Evolutionary conservation across 1,140 invertebrate genomes (phyloP), one percentile per base, ranked within the genome.

Genomic region (Lerema accius): DNA sequence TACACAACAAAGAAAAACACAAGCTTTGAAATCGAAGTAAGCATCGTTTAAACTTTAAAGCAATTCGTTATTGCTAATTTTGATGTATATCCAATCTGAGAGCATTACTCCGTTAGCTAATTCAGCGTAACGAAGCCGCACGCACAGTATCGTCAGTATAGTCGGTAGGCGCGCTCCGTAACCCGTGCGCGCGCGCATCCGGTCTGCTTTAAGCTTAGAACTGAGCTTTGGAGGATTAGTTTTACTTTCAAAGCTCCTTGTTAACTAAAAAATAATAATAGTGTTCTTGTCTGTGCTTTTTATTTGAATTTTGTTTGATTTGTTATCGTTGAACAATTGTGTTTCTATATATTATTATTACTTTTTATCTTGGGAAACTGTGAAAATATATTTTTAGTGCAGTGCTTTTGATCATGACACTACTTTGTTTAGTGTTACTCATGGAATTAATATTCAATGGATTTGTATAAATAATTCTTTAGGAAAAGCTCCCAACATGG

Each of bases 171-270:
- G 17, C 49, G 59, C 39, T 37, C 56, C 58, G 50, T 32, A 43
- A 43, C 61, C 49, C 67, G 65, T 65, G 65, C 75, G 75, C 68
- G 46, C 42, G 64, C 73, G 82, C 73, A 82, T 83, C 76, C 79
- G 73, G 79, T 65, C 69, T 59, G 15, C 42, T 16, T 16, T 43
- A 13, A 50, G 28, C 28, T 32, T 48, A 23, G 4, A 19, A 43
- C 23, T 32, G 26, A 49, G 51, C 45, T 58, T 58, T 50, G 45
- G 19, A 17, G 9, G 23, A 28, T 2, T 14, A 26, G 26, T 50
- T 50, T 50, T 51, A 39, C 32, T 50, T 59, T 65, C 32, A n/a
- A 50, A 65, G 16, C 40, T 49, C 16, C 14, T 42, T 43, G n/a
- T n/a, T n/a, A n/a, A n/a, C n/a, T 15, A 39, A 17, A 51, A 26